A percentile compares a stretch with the other conserved stretches of the same genome.
phyloP scores from a whole-genome alignment of 2,797 vertebrate genomes.

The Miichthys miiuy region DNA sequence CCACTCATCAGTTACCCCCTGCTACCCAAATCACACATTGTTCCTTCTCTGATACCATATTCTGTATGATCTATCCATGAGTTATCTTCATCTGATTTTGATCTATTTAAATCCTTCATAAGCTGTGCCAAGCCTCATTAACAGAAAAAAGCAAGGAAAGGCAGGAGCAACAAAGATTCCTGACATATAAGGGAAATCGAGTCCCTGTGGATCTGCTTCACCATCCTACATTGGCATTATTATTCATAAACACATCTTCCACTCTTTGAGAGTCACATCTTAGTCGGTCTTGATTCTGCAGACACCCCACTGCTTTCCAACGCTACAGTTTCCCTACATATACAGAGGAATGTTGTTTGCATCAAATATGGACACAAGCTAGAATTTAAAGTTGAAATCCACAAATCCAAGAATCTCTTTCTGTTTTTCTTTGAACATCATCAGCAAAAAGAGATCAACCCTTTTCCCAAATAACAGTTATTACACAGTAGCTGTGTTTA shows the following conservation, averaged over 20 bases:
- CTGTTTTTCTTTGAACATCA: slow-evolving; percentile 1
- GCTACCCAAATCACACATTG: slow-evolving; percentile 51
- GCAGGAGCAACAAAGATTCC: slow-evolving; percentile 56
- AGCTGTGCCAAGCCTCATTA: slow-evolving; percentile 70
- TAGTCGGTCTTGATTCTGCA: slow-evolving; percentile 55
- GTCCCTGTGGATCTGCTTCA: slow-evolving; percentile 53
- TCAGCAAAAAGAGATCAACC: neutral
- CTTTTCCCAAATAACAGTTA: neutral
- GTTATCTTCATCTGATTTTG: slow-evolving; percentile 63
- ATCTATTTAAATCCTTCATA: slow-evolving; percentile 73
- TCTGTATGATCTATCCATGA: slow-evolving; percentile 65
- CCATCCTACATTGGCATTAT: slow-evolving; percentile 43
- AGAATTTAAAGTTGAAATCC: slow-evolving; percentile 30
- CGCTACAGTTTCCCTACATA: slow-evolving; percentile 29
- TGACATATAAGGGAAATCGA: slow-evolving; percentile 59
- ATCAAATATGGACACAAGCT: slow-evolving; percentile 37
- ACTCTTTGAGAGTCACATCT: slow-evolving; percentile 61
- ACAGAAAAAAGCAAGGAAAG: slow-evolving; percentile 36
- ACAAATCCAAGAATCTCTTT: neutral
- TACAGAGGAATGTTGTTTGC: slow-evolving; percentile 35
- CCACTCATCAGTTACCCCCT: slow-evolving; percentile 43
- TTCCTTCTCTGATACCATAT: slow-evolving; percentile 55
- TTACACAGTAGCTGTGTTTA: neutral
- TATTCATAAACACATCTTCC: slow-evolving; percentile 64
- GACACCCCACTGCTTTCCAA: slow-evolving; percentile 42